phyloP scores from a whole-genome alignment of 2,888 invertebrate species.

The Lithophane leautieri region DNA sequence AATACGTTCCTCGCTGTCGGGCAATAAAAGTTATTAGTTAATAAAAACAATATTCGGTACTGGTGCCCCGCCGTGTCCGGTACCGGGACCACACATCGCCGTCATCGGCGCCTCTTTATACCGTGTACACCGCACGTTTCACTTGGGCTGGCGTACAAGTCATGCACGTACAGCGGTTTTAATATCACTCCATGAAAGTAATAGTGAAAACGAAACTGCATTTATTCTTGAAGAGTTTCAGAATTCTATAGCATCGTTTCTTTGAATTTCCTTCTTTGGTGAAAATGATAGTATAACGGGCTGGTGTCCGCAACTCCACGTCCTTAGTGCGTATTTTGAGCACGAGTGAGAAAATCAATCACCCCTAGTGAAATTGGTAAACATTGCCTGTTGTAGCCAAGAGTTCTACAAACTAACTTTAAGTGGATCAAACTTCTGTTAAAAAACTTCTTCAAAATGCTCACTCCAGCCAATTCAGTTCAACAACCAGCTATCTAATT shows the following conservation, averaged over 20 bases:
- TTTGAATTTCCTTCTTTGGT: not conserved
- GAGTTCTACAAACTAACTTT: not conserved
- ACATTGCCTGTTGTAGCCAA: not conserved
- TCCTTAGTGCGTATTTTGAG: too few relatives aligned
- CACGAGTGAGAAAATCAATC: not conserved
- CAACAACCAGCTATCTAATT: not conserved
- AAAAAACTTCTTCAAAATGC: not conserved
- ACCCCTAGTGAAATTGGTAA: not conserved
- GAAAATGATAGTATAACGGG: not conserved
- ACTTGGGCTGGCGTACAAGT: constrained; percentile 57
- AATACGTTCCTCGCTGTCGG: constrained; percentile 55
- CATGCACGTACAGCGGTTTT: constrained; percentile 48
- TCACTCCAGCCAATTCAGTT: not conserved
- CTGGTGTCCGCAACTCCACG: not conserved
- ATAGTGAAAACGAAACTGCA: not conserved
- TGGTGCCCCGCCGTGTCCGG: constrained; percentile 73
- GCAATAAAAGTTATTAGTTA: constrained; percentile 72
- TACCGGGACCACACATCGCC: constrained; percentile 76
- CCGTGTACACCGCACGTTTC: constrained; percentile 67
- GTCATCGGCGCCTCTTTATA: constrained; percentile 69
- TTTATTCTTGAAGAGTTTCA: not conserved
- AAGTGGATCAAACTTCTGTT: not conserved
- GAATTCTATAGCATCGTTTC: not conserved
- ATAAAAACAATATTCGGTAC: constrained; percentile 74
- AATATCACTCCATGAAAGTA: not conserved